Conservation (phyloP, 2,888 invertebrate genomes). For the Eupithecia vulgata region DNA sequence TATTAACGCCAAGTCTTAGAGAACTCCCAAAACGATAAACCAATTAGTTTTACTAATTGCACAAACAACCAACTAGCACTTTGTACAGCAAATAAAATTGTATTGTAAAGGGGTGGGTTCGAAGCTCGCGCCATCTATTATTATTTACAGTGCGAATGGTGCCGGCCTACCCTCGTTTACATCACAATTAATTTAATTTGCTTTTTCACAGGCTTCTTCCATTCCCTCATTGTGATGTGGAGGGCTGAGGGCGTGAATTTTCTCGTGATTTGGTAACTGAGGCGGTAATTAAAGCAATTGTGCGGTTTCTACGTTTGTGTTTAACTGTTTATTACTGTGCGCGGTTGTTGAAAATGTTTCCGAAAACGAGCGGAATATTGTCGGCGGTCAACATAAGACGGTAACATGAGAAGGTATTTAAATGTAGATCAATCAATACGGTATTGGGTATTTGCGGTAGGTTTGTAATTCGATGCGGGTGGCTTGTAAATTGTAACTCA, state of each 20-base stretch:
- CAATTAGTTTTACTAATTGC: slow-evolving; percentile 54
- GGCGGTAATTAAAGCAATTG: slow-evolving; percentile 79
- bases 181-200: slow-evolving; percentile 83
- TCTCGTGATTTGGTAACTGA: slow-evolving; percentile 80
- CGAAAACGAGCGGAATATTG: slow-evolving; percentile 59
- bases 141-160: slow-evolving; percentile 73
- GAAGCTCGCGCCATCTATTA: slow-evolving; percentile 67
- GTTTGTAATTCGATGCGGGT: slow-evolving; percentile 54
- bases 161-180: slow-evolving; percentile 78
- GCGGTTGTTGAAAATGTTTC: slow-evolving; percentile 63
- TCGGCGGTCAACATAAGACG: slow-evolving; percentile 43
- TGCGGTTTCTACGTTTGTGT: slow-evolving; percentile 78
- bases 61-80: slow-evolving; percentile 52
- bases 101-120: slow-evolving; percentile 67
- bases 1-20: slow-evolving; percentile 35
- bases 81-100: slow-evolving; percentile 61
- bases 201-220: slow-evolving; percentile 82
- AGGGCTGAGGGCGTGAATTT: slow-evolving; percentile 78
- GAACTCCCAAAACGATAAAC: slow-evolving; percentile 48
- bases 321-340: slow-evolving; percentile 72
- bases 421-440: slow-evolving; percentile 16
- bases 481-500: slow-evolving; percentile 61
- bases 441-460: slow-evolving; percentile 41
- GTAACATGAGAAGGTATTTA: slow-evolving; percentile 22
- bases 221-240: slow-evolving; percentile 76